phyloP scores from a whole-genome alignment of 2,113 vertebrate genomes.

The Burhinus bistriatus region DNA sequence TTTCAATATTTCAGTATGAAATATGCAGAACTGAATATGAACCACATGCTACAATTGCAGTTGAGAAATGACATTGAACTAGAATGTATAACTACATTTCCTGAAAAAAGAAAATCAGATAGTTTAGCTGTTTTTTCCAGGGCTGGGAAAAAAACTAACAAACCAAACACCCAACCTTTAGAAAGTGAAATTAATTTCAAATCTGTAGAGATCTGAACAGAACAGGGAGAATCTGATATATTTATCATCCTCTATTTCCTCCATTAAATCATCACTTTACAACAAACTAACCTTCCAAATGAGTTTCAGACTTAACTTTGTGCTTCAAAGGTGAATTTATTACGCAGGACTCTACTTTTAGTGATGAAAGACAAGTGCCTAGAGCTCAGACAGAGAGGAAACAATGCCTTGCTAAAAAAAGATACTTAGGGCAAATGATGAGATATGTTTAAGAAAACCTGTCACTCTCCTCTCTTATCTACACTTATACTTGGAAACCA shows the following conservation, averaged over 20 bases:
- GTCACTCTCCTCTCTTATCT: neutral
- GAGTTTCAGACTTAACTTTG: neutral
- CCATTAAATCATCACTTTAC: neutral
- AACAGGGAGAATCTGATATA: neutral
- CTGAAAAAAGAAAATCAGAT: neutral
- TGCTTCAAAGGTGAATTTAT: neutral
- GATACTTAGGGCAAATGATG: neutral
- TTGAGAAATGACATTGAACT: neutral
- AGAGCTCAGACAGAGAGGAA: neutral
- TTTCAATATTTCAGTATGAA: neutral
- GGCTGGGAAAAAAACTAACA: fast-evolving
- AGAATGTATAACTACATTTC: neutral
- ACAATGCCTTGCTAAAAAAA: neutral
- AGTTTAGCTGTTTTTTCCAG: neutral
- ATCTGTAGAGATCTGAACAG: neutral
- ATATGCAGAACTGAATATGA: neutral
- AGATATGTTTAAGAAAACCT: neutral
- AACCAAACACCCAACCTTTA: neutral
- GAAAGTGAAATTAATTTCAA: neutral
- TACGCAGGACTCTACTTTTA: neutral
- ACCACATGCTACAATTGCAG: neutral
- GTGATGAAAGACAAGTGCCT: neutral
- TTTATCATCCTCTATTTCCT: neutral
- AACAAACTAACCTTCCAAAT: neutral
- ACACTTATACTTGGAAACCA: neutral